These are phyloP conservation scores for Pterocles burchelli DNA, from an alignment of 2,113 vertebrate species.

Conservation along the genomic window DNA sequence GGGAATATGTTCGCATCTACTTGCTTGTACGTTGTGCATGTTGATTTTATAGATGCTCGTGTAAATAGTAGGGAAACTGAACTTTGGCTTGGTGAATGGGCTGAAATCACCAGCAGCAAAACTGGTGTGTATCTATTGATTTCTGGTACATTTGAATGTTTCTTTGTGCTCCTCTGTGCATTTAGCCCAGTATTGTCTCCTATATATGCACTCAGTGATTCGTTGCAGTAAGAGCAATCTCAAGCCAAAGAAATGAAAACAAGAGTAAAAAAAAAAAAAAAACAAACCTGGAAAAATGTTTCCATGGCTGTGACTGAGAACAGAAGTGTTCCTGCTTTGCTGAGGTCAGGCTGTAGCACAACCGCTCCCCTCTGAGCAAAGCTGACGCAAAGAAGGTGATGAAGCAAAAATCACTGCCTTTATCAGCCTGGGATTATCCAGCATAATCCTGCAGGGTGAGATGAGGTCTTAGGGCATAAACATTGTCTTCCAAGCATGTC, in stretches of 20 bases:
- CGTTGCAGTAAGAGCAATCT: neutral
- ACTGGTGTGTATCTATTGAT: neutral
- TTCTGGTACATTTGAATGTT: neutral
- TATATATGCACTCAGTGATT: neutral
- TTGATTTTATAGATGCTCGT: neutral
- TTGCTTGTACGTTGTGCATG: neutral
- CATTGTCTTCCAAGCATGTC: rapidly evolving
- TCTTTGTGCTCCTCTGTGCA: neutral
- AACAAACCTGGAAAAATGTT: neutral
- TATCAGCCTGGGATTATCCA: neutral
- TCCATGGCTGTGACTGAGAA: neutral
- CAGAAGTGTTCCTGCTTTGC: neutral
- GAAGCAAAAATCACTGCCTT: conserved; percentile 19
- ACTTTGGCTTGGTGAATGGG: neutral
- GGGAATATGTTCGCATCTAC: neutral
- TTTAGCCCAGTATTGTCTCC: neutral
- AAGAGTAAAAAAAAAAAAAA: neutral
- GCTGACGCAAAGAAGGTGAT: neutral
- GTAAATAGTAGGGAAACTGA: neutral
- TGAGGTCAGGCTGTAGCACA: neutral
- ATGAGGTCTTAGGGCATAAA: neutral
- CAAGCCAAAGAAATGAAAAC: neutral
- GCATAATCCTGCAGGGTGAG: neutral
- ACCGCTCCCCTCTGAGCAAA: neutral
- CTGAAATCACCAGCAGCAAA: neutral